phyloP scores from a whole-genome alignment of 2,113 vertebrate species.

The Etia nguti region DNA sequence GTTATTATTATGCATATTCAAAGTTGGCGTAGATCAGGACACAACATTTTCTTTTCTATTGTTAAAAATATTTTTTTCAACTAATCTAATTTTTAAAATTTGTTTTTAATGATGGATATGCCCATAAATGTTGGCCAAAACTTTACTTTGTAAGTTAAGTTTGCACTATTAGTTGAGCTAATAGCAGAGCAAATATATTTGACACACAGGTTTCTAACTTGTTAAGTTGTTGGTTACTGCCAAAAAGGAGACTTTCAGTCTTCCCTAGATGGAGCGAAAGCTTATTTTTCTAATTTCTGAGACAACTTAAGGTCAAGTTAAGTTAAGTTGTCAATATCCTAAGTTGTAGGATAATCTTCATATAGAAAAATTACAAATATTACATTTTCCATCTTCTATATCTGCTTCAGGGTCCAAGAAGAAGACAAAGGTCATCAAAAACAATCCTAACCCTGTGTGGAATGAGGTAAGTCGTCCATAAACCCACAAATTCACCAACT shows the following conservation, averaged over 20 bases:
- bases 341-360: background rate
- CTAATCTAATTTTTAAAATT: accelerated
- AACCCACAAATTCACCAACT: background rate
- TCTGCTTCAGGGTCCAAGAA: conserved; percentile 85
- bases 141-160: background rate
- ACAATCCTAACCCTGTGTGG: conserved; percentile 92
- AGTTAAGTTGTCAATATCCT: background rate
- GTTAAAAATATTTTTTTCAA: background rate
- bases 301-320: background rate
- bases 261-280: background rate
- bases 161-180: background rate
- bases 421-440: conserved; percentile 94
- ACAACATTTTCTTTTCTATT: background rate
- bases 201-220: background rate
- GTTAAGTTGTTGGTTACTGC: background rate
- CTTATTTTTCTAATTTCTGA: background rate
- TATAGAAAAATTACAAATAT: background rate
- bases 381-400: background rate
- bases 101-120: background rate
- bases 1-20: background rate
- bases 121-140: background rate
- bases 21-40: background rate
- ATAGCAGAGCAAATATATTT: background rate
- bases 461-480: conserved; percentile 81
- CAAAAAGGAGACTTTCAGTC: background rate